Conservation (phyloP, 2,888 invertebrate species). For the Dermolepida albohirtum region DNA sequence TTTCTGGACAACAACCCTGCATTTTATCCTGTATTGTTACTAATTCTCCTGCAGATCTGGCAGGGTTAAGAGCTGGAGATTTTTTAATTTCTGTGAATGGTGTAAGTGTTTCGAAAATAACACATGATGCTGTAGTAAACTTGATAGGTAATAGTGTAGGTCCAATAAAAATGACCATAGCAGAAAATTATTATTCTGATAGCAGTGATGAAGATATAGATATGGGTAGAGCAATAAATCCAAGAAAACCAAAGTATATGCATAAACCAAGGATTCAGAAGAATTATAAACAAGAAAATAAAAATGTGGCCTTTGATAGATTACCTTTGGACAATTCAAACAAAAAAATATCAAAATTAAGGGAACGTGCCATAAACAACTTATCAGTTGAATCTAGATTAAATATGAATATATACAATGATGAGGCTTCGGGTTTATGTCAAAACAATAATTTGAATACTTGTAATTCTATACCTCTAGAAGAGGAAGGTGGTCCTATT, state of each 20-base stretch:
- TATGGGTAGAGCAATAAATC: constrained; percentile 64
- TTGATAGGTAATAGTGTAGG: constrained; percentile 90
- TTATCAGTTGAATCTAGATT: constrained; percentile 46
- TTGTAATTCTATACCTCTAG: constrained; percentile 54
- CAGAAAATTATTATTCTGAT: constrained; percentile 87
- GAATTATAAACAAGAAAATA: constrained; percentile 48
- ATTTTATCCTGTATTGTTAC: constrained; percentile 93
- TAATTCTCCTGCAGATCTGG: constrained; percentile 90
- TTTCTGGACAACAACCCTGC: constrained; percentile 96
- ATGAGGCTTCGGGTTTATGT: constrained; percentile 45
- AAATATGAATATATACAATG: constrained; percentile 49
- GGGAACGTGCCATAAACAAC: constrained; percentile 44
- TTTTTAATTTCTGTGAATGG: constrained; percentile 93
- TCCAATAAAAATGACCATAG: constrained; percentile 85
- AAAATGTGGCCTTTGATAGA: constrained; percentile 42
- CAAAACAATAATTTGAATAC: constrained; percentile 42
- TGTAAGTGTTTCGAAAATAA: constrained; percentile 88
- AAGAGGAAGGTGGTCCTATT: constrained; percentile 68
- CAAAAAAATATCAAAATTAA: constrained; percentile 46
- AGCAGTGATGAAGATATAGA: constrained; percentile 84
- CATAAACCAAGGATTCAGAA: constrained; percentile 58
- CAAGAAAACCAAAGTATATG: constrained; percentile 73
- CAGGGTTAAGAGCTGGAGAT: constrained; percentile 92
- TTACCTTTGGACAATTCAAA: constrained; percentile 46
- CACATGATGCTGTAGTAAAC: constrained; percentile 93